Base-by-base conservation (phyloP, 1,140 invertebrate species). In the Euwallacea similis region DNA sequence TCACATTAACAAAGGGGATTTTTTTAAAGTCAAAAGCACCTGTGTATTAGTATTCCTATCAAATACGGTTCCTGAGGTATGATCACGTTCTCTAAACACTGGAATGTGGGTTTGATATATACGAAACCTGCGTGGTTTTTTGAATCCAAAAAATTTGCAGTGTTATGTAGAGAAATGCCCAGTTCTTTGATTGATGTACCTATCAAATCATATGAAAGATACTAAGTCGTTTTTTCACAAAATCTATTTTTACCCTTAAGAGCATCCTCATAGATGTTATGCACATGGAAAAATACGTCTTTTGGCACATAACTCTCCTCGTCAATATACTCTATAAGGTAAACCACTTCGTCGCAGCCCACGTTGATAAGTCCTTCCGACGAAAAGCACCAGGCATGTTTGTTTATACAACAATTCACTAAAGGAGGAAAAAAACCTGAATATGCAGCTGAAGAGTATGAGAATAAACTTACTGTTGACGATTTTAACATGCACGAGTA, bases 341-440 rank as follows among this genome's bases (percentile, higher is more conserved):
- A 87, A 64, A 95, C 87, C 15, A 96, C 82, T 84, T 96, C 94
- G 81, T 95, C 93, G 79, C 95, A 93, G 11, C 92, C 93, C 41
- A 95, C 91, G 66, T 90, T 90, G 60, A 89, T 88, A 77, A 96
- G 82, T 16, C 94, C 94, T 75, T 88, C 86, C 0, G 91, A 93
- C 7, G 90, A 89, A 73, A 95, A 90, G 81, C 91, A 92, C 88
- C 94, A 94, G 72, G 91, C 92, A 67, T 86, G 84, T 74, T 88
- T 87, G 76, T 92, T 92, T 66, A 93, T 87, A 81, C 93, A 95
- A 81, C 93, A 95, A 76, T 90, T 91, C 83, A 95, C 92, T 93
- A 75, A 56, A 56, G 16, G 16, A 56, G 21, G 21, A 33, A 33
- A 33, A 33, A 62, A 67, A 54, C 0, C 13, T 47, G 3, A 13